A percentile compares a stretch with the other conserved stretches of the same genome.
Evolutionary conservation across 2,888 invertebrate species (phyloP).

Genomic region (Iselma pallidipennis): DNA sequence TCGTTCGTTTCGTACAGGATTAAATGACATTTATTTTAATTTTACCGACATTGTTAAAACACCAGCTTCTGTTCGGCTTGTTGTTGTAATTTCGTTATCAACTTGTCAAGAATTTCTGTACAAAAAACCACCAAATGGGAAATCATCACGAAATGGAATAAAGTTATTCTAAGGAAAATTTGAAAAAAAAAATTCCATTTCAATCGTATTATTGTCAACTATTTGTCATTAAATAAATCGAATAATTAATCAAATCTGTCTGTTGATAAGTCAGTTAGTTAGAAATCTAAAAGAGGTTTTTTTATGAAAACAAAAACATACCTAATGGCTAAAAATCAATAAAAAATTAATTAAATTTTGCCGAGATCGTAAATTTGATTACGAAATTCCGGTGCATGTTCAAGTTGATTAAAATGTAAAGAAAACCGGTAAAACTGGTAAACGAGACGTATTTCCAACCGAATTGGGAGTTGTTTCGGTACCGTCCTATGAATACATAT

Average conservation of each 20-base stretch:
- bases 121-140: conserved; percentile 29
- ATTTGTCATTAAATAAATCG: neutral
- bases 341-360: neutral
- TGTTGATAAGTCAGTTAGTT: neutral
- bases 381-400: neutral
- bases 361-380: neutral
- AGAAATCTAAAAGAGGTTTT: too few relatives aligned
- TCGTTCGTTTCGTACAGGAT: conserved; percentile 23
- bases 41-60: conserved; percentile 27
- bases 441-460: neutral
- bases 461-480: neutral
- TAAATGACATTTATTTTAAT: conserved; percentile 34
- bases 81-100: conserved; percentile 31
- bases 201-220: neutral
- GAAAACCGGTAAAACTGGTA: neutral
- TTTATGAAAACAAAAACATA: too few relatives aligned
- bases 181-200: neutral
- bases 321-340: too few relatives aligned
- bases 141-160: conserved; percentile 20
- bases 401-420: neutral
- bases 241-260: neutral
- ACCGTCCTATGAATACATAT: conserved; percentile 13
- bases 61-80: neutral
- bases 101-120: conserved; percentile 28
- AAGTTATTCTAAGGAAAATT: neutral